Conservation (phyloP, 2,113 vertebrate genomes). For the Pristiophorus japonicus region DNA sequence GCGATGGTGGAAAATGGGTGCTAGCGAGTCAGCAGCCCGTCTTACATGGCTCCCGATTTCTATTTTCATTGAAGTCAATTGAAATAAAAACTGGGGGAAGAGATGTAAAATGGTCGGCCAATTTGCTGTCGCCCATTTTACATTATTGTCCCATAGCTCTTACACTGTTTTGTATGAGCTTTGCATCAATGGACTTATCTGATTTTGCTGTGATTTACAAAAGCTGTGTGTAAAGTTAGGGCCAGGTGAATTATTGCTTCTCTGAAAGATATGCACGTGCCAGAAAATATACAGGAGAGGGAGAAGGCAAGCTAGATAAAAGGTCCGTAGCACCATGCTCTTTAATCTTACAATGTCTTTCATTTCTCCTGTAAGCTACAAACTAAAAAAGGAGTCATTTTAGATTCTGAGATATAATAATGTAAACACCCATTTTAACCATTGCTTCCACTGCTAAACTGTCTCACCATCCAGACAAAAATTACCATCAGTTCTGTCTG, state of each 20-base stretch:
- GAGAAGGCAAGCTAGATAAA: not conserved
- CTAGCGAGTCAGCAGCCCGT: not conserved
- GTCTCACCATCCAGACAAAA: not conserved
- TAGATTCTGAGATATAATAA: not conserved
- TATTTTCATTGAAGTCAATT: not conserved
- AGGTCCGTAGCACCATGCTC: not conserved
- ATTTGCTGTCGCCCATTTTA: not conserved
- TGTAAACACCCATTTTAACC: not conserved
- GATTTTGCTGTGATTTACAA: not conserved
- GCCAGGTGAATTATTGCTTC: not conserved
- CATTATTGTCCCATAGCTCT: not conserved
- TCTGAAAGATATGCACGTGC: not conserved
- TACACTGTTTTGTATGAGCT: not conserved
- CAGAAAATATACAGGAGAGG: not conserved
- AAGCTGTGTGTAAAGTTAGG: not conserved
- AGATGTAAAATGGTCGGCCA: not conserved
- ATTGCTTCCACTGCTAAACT: not conserved
- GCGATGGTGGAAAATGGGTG: too few relatives aligned
- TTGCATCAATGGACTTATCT: not conserved
- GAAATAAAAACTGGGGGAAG: not conserved
- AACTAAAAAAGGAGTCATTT: not conserved
- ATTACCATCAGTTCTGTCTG: not conserved
- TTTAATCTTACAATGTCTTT: not conserved
- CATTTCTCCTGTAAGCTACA: not conserved
- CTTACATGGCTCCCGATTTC: not conserved